Base-by-base conservation (phyloP, 2,113 vertebrate genomes). In the Anguilla japonica region DNA sequence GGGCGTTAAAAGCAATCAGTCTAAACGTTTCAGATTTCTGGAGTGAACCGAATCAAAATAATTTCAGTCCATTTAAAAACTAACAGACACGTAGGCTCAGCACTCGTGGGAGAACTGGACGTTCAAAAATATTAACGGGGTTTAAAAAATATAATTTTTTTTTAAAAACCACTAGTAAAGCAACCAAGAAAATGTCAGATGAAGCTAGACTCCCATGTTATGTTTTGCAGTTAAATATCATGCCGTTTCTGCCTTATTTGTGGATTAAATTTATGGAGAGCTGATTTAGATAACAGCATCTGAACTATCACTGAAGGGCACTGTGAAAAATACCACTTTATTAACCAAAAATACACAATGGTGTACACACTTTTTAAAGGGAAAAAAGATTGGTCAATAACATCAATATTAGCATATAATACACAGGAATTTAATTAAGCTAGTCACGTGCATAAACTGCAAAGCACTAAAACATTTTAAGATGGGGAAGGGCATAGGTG, bases 401-500 rank as follows among this genome's bases (percentile, higher is more conserved):
- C 15, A 18, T 39, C 34, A 34, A 57, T 53, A 63, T 80, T 22
- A 41, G 53, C 39, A 13, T 46, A 34, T 40, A 75, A 56, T 13
- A 18, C 34, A 39, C 18, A 41, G 80, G 2, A n/a, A 81, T 63
- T 83, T 87, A 83, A 87, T 83, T 53, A 41, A 82, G 57, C 79
- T 26, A 82, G 85, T 87, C 81, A 87, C 39, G 53, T 83, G 15
- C 41, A 86, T 88, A 89, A 91, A 90, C 89, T 89, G 85, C 84
- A 87, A 80, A 84, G 87, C 87, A 84, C 81, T 78, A 85, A 86
- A 88, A 88, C 81, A 88, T 83, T 92, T 87, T 92, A 93, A 93
- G 92, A 89, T 75, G 87, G 89, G 89, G 89, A 85, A 85, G 93
- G 89, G 86, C 91, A 93, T 89, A 94, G 92, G 92, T 96, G 94